These are phyloP conservation scores for Diarsia mendica DNA, from an alignment of 2,888 invertebrate species.

Conservation along the genomic window DNA sequence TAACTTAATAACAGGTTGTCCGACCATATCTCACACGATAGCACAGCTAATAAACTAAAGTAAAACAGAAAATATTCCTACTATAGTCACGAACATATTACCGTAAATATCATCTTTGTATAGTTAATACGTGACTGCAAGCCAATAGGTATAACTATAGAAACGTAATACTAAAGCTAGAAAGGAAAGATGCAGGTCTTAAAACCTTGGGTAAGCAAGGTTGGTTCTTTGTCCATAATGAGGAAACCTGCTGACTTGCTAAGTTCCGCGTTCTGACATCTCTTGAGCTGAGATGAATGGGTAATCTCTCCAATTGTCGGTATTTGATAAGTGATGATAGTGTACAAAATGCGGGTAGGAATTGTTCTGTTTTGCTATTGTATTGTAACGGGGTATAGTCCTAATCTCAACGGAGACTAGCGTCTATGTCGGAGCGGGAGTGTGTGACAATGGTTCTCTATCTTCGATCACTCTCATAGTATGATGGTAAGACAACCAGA, in stretches of 20 bases:
- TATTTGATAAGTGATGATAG: slow-evolving; percentile 26
- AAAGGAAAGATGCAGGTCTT: slow-evolving; percentile 47
- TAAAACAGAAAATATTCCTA: slow-evolving; percentile 31
- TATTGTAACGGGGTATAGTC: neutral
- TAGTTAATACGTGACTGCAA: slow-evolving; percentile 46
- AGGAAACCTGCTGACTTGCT: slow-evolving; percentile 38
- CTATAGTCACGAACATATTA: slow-evolving; percentile 51
- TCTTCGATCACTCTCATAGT: neutral
- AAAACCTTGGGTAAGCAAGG: slow-evolving; percentile 47
- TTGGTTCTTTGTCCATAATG: slow-evolving; percentile 45
- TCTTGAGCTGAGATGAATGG: slow-evolving; percentile 19
- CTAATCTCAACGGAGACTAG: neutral
- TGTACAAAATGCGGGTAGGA: slow-evolving; percentile 34
- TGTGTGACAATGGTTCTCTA: neutral
- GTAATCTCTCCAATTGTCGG: slow-evolving; percentile 36
- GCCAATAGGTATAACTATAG: slow-evolving; percentile 17
- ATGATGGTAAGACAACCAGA: neutral
- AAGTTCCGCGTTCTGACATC: slow-evolving; percentile 46
- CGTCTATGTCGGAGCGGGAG: neutral
- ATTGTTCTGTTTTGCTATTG: slow-evolving; percentile 11
- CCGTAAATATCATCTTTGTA: slow-evolving; percentile 39
- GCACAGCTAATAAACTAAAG: slow-evolving; percentile 14
- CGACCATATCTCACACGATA: slow-evolving; percentile 16
- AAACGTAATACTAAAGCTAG: slow-evolving; percentile 25
- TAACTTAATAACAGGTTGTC: slow-evolving; percentile 14